phyloP scores from a whole-genome alignment of 1,140 invertebrate species.

The Lasioglossum albipes region DNA sequence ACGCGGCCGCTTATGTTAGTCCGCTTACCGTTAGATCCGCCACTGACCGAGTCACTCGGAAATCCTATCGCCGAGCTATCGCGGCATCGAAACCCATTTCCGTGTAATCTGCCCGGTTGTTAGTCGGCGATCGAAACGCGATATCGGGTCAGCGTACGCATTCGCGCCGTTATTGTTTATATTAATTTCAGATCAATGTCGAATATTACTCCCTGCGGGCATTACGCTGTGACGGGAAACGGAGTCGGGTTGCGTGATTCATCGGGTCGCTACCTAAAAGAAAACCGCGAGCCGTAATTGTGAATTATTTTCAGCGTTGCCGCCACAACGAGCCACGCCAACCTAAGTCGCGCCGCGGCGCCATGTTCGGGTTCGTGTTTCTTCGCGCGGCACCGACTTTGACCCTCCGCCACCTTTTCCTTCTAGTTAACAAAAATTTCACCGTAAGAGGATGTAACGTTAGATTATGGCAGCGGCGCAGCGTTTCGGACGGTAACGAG shows the following conservation, averaged over 20 bases:
- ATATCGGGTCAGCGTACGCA: background rate
- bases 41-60: conserved; percentile 50
- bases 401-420: background rate
- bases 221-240: background rate
- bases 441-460: background rate
- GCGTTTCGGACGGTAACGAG: background rate
- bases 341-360: background rate
- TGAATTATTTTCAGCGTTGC: conserved; percentile 6
- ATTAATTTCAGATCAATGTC: conserved; percentile 51
- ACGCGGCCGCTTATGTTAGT: no score
- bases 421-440: background rate
- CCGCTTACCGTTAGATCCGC: no score
- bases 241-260: background rate
- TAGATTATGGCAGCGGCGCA: background rate
- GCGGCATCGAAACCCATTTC: conserved; percentile 58
- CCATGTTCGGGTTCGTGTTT: background rate
- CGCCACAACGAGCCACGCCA: no score
- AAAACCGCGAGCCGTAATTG: background rate
- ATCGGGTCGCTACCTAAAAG: background rate
- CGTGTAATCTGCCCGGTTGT: conserved; percentile 50
- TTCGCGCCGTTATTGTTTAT: conserved; percentile 32
- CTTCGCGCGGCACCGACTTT: background rate
- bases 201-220: conserved; percentile 16
- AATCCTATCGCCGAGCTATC: conserved; percentile 60
- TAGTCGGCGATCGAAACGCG: conserved; percentile 41